Evolutionary conservation across 2,888 invertebrate genomes (phyloP).

Genomic region (Orthosia incerta): DNA sequence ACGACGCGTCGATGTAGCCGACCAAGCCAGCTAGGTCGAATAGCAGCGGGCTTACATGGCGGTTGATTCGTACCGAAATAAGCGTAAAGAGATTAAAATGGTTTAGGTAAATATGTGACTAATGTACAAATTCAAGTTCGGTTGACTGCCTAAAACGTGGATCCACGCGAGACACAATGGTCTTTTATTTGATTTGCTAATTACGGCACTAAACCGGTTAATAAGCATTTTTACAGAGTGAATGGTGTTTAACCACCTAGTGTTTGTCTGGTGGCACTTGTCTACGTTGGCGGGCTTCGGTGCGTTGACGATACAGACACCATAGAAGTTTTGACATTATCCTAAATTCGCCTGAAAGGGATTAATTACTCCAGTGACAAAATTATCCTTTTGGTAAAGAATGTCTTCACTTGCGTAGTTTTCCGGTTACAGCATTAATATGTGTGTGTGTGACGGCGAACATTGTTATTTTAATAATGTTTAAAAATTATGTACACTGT

Average conservation of each 20-base stretch:
- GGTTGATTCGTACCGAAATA: background rate
- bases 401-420: background rate
- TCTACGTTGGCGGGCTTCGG: background rate
- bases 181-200: too few species aligned
- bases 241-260: too few species aligned
- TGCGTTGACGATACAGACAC: background rate
- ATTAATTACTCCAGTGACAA: background rate
- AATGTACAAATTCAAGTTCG: too few species aligned
- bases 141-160: too few species aligned
- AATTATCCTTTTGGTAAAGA: background rate
- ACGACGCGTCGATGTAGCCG: conserved; percentile 46
- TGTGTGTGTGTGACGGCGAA: conserved; percentile 17
- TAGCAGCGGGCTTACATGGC: conserved; percentile 30
- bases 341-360: too few species aligned
- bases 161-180: too few species aligned
- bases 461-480: conserved; percentile 1
- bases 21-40: background rate
- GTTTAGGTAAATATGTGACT: background rate
- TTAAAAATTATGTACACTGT: conserved; percentile 19
- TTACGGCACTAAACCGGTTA: too few species aligned
- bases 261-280: too few species aligned
- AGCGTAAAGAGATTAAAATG: too few species aligned
- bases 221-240: too few species aligned
- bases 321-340: too few species aligned
- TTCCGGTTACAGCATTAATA: conserved; percentile 1